Evolutionary conservation across 2,797 vertebrate genomes (phyloP).

Genomic region (Gymnodraco acuticeps): DNA sequence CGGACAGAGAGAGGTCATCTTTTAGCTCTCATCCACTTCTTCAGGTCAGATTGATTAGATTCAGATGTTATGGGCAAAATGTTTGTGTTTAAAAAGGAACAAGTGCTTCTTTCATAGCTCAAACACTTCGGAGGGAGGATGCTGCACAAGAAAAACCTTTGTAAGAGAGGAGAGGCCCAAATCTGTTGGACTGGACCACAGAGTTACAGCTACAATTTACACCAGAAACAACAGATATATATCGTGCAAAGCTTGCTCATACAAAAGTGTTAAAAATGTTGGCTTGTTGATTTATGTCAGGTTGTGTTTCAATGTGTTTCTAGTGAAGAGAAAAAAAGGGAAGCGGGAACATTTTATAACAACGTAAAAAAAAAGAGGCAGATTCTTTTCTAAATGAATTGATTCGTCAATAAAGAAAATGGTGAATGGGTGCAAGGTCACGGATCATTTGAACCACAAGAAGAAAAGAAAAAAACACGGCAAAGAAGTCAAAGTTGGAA

Average conservation of each 20-base stretch:
- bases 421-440: no score
- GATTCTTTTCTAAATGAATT: no score
- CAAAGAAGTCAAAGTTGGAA: background rate
- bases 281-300: no score
- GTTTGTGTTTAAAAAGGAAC: constrained; percentile 12
- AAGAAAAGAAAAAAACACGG: no score
- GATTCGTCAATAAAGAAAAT: background rate
- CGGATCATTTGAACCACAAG: no score
- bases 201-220: background rate
- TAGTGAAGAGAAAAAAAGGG: background rate
- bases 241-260: no score
- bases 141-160: constrained; percentile 2
- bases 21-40: background rate
- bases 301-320: background rate
- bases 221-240: background rate
- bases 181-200: background rate
- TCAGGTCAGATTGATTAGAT: background rate
- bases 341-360: no score
- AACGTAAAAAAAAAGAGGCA: no score
- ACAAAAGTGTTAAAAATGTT: no score
- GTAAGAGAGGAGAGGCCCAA: background rate
- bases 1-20: background rate
- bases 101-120: constrained; percentile 7
- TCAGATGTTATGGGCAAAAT: background rate
- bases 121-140: constrained; percentile 25